phyloP scores from a whole-genome alignment of 2,888 invertebrate genomes.

The Scaptomyza reducta region DNA sequence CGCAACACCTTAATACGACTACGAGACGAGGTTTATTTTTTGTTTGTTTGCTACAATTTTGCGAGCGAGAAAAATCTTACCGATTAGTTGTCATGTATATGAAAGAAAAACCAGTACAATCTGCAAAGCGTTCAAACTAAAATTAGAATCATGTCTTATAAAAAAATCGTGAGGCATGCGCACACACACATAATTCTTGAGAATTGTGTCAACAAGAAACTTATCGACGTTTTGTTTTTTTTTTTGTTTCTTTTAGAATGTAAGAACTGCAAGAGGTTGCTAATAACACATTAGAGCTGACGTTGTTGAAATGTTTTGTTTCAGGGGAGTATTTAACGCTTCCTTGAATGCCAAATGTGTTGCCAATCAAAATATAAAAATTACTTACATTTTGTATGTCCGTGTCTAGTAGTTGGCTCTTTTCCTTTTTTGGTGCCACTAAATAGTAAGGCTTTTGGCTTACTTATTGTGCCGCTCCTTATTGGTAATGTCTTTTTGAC shows the following conservation, averaged over 20 bases:
- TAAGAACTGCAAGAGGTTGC: slow-evolving; percentile 40
- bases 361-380: slow-evolving; percentile 20
- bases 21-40: slow-evolving; percentile 29
- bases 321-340: slow-evolving; percentile 23
- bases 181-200: slow-evolving; percentile 23
- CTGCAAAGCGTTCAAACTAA: slow-evolving; percentile 39
- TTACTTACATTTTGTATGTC: slow-evolving; percentile 57
- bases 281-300: slow-evolving; percentile 15
- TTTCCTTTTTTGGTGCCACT: slow-evolving; percentile 61
- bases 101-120: slow-evolving; percentile 65
- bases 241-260: slow-evolving; percentile 54
- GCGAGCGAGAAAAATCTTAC: slow-evolving; percentile 54
- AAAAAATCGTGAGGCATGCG: slow-evolving; percentile 61
- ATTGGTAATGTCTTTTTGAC: slow-evolving; percentile 44
- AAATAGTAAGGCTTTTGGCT: slow-evolving; percentile 26
- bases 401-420: slow-evolving; percentile 34
- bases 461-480: slow-evolving; percentile 48
- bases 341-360: slow-evolving; percentile 59
- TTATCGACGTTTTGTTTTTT: slow-evolving; percentile 31
- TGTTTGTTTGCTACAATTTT: slow-evolving; percentile 20
- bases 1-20: slow-evolving; percentile 51
- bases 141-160: slow-evolving; percentile 65
- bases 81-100: slow-evolving; percentile 49
- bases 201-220: slow-evolving; percentile 45
- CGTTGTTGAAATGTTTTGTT: slow-evolving; percentile 41